Evolutionary conservation across 2,888 invertebrate species (phyloP), one percentile per base, ranked within the genome.

Genomic region (Patella pellucida): DNA sequence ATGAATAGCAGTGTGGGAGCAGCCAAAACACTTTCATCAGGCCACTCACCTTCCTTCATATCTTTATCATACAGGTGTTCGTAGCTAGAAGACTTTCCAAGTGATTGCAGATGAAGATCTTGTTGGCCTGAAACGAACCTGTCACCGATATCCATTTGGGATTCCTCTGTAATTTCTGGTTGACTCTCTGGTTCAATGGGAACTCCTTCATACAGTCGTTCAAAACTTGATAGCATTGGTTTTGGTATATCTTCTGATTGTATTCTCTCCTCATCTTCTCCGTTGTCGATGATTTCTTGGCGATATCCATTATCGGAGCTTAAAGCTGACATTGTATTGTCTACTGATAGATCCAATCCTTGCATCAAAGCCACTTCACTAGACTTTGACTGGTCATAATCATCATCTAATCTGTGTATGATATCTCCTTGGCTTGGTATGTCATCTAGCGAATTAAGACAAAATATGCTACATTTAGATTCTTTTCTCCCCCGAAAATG

Each of bases 331-430:
- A 83, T 81, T 11, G 84, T 85, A 73, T 84, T 83, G 72, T 86
- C 88, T 27, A 84, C 88, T 15, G 89, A 89, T 31, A 87, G 87
- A 78, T 90, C 89, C 31, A 89, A 76, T 51, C 87, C 87, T 80
- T 90, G 85, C 78, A 83, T 87, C 83, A 81, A 85, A 19, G 86
- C 85, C 70, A 81, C 82, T 70, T 87, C 86, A 77, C 85, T 87
- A 12, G 87, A 85, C 19, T 81, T 81, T 31, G 76, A 85, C 23
- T 67, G 76, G 19, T 80, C 81, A 73, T 72, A 72, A 19, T 41
- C 41, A 41, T 9, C 41, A 41, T 41, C 41, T 41, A 41, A 41
- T 9, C 41, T 41, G 5, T 41, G 41, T 41, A 41, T 41, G 41
- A 41, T 41, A 41, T 41, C 41, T 9, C 41, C 41, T 41, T 41